phyloP scores from a whole-genome alignment of 1,140 invertebrate genomes.

The Aphelinus certus region DNA sequence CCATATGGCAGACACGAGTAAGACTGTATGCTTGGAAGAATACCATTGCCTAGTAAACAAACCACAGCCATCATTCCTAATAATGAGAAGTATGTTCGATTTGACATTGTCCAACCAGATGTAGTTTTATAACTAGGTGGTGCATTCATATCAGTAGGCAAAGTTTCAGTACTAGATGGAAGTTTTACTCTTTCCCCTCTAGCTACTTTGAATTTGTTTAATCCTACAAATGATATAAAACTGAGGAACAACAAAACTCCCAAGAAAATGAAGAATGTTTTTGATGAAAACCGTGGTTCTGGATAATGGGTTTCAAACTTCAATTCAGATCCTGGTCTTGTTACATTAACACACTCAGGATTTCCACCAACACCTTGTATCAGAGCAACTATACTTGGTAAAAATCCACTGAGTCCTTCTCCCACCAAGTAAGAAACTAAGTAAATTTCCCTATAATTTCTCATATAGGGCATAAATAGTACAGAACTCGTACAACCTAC shows the following conservation, averaged over 20 bases:
- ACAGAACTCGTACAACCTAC: conserved; percentile 95
- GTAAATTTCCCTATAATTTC: conserved; percentile 81
- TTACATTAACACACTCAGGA: conserved; percentile 64
- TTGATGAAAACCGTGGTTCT: conserved; percentile 71
- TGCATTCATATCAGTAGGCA: conserved; percentile 58
- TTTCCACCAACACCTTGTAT: conserved; percentile 83
- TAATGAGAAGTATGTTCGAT: conserved; percentile 63
- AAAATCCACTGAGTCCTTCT: conserved; percentile 86
- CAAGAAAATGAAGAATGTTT: conserved; percentile 79
- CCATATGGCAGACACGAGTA: conserved; percentile 92
- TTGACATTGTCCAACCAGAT: conserved; percentile 58
- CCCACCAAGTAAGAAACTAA: conserved; percentile 74
- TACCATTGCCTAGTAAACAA: conserved; percentile 79
- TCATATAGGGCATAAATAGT: conserved; percentile 90
- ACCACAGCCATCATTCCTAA: conserved; percentile 68
- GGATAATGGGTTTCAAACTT: conserved; percentile 56
- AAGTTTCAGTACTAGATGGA: conserved; percentile 53
- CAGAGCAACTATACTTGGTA: conserved; percentile 87
- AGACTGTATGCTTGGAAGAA: conserved; percentile 85
- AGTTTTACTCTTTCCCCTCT: conserved; percentile 56
- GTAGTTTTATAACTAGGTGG: conserved; percentile 60
- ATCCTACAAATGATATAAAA: conserved; percentile 69
- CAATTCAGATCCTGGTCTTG: conserved; percentile 37
- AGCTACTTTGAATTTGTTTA: conserved; percentile 60
- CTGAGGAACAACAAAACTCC: conserved; percentile 69